These are phyloP conservation scores for Oncopodura yosiiana DNA, from an alignment of 1,140 invertebrate genomes.

Conservation along the genomic window DNA sequence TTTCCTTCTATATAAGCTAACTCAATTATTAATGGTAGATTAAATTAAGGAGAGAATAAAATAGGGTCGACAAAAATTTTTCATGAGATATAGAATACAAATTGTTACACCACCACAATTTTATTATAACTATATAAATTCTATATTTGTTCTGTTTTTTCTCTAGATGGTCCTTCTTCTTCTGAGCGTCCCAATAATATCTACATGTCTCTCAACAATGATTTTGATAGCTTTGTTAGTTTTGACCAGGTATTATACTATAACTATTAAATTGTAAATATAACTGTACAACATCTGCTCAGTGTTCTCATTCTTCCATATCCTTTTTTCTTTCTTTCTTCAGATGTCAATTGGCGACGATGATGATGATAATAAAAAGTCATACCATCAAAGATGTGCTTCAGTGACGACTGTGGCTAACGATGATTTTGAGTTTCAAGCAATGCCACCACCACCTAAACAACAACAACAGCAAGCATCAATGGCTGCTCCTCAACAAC, in stretches of 20 bases:
- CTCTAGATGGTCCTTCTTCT: conserved; percentile 6
- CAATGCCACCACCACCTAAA: conserved; percentile 3
- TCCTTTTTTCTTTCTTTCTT: neutral
- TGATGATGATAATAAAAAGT: conserved; percentile 17
- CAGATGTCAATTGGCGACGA: conserved; percentile 17
- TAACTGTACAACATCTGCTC: neutral
- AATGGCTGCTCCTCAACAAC: neutral
- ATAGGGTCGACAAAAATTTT: too few relatives aligned
- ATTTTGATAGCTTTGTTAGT: conserved; percentile 25
- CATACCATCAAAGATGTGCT: conserved; percentile 30
- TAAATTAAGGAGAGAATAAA: too few relatives aligned
- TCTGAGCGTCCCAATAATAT: conserved; percentile 17
- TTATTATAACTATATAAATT: too few relatives aligned
- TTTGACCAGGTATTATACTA: conserved; percentile 13
- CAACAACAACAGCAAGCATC: too few relatives aligned
- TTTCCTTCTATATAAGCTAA: too few relatives aligned
- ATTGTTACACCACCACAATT: too few relatives aligned
- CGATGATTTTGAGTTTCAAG: conserved; percentile 40
- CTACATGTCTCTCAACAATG: conserved; percentile 24
- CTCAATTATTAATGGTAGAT: too few relatives aligned
- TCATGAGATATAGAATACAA: too few relatives aligned
- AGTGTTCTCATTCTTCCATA: too few relatives aligned
- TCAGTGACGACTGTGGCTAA: conserved; percentile 40
- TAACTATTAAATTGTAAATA: neutral
- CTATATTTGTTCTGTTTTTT: conserved; percentile 6